These are phyloP conservation scores for Anoncus sp. DNA, from an alignment of 2,888 invertebrate genomes.

Conservation along the genomic window DNA sequence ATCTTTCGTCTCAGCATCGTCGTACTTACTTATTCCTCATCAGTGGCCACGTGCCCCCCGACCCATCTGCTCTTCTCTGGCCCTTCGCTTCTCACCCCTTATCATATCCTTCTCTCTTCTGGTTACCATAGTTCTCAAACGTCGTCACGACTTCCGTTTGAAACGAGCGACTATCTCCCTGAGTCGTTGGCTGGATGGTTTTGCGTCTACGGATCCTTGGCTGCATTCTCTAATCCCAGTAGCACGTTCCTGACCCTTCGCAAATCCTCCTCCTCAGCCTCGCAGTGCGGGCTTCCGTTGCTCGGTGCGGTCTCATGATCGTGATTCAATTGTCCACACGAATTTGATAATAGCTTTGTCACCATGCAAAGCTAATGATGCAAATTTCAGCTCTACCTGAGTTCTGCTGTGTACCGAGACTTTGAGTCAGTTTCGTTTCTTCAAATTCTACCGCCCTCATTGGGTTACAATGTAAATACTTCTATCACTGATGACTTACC, in stretches of 20 bases:
- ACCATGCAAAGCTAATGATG: conserved; percentile 73
- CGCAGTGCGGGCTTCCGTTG: conserved; percentile 14
- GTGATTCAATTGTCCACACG: conserved; percentile 73
- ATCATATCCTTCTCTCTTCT: conserved; percentile 26
- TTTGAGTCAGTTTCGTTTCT: neutral
- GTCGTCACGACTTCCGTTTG: conserved; percentile 42
- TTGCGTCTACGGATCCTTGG: conserved; percentile 52
- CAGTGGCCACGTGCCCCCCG: conserved; percentile 12
- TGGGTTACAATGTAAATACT: too few relatives aligned
- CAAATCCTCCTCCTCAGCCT: conserved; percentile 43
- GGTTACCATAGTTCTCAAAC: conserved; percentile 40
- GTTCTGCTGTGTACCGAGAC: neutral
- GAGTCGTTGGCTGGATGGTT: conserved; percentile 17
- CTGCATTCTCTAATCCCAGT: conserved; percentile 27
- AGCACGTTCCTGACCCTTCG: conserved; percentile 68
- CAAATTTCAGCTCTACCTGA: neutral
- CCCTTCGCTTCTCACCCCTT: conserved; percentile 8
- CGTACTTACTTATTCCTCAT: neutral
- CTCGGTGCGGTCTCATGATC: conserved; percentile 38
- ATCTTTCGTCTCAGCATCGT: neutral
- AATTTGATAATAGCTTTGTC: conserved; percentile 75
- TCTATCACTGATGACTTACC: too few relatives aligned
- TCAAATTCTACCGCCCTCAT: too few relatives aligned
- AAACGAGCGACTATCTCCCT: conserved; percentile 5
- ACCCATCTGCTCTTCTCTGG: neutral